Conservation (phyloP, 2,888 invertebrate species). For the Apamea anceps region DNA sequence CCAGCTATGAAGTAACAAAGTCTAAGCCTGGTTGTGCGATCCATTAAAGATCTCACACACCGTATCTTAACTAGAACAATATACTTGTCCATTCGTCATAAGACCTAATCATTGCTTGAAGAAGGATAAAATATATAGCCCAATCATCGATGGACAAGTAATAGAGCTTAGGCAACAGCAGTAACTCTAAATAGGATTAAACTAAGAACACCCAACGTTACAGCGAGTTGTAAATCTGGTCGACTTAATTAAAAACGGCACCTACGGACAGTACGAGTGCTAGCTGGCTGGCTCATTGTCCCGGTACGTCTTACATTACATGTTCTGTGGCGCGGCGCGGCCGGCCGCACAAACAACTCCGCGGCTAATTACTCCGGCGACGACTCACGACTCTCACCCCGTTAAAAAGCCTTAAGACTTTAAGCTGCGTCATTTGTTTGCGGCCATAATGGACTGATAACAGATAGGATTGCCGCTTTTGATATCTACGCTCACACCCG, state of each 20-base stretch:
- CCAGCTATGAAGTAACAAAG: neutral
- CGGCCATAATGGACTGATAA: slow-evolving; percentile 88
- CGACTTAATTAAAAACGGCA: slow-evolving; percentile 64
- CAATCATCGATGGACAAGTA: slow-evolving; percentile 7
- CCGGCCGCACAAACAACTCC: slow-evolving; percentile 80
- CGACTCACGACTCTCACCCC: slow-evolving; percentile 86
- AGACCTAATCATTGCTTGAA: neutral
- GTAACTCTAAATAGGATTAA: slow-evolving; percentile 40
- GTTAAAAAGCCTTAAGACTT: slow-evolving; percentile 89
- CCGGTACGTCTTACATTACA: slow-evolving; percentile 62
- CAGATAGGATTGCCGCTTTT: slow-evolving; percentile 80
- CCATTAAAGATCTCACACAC: neutral
- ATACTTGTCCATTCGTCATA: neutral
- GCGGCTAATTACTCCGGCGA: slow-evolving; percentile 85
- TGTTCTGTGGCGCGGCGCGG: slow-evolving; percentile 74
- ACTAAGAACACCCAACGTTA: slow-evolving; percentile 27
- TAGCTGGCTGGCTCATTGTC: slow-evolving; percentile 58
- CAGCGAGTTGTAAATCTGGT: slow-evolving; percentile 42
- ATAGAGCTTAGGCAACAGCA: slow-evolving; percentile 21
- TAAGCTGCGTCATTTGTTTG: slow-evolving; percentile 87
- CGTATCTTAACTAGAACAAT: neutral
- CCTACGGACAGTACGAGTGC: slow-evolving; percentile 40
- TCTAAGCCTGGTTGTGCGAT: neutral
- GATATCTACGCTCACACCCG: slow-evolving; percentile 70
- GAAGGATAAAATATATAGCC: neutral